Percentiles rank a stretch among this genome's conserved stretches.
These are phyloP conservation scores for Volucella bombylans DNA, from an alignment of 2,888 invertebrate species.

Conservation along the genomic window DNA sequence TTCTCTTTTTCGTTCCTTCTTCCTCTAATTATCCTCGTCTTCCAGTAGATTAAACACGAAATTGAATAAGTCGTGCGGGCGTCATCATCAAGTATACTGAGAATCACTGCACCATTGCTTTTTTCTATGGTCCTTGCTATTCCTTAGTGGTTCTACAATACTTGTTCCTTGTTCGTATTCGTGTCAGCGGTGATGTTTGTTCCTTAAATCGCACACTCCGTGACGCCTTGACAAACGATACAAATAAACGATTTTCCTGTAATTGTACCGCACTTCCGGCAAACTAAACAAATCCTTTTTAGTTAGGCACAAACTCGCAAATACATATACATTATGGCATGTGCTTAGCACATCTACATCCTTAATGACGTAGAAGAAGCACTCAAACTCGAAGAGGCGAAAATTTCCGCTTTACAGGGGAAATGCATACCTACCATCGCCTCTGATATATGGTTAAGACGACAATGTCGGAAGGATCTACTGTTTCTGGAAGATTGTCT, in stretches of 20 bases:
- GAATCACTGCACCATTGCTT: constrained; percentile 53
- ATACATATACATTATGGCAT: neutral
- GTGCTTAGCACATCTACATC: constrained; percentile 12
- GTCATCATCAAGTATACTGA: constrained; percentile 45
- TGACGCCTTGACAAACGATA: constrained; percentile 48
- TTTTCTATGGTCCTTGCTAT: neutral
- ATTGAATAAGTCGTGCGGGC: constrained; percentile 53
- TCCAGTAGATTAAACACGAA: constrained; percentile 64
- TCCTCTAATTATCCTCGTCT: constrained; percentile 58
- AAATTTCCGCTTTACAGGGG: constrained; percentile 34
- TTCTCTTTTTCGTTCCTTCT: constrained; percentile 9
- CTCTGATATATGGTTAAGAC: neutral
- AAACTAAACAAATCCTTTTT: constrained; percentile 53
- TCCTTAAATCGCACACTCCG: constrained; percentile 27
- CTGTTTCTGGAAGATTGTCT: constrained; percentile 12
- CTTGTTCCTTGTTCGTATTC: constrained; percentile 14
- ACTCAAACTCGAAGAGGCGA: neutral
- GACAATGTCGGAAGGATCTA: no score
- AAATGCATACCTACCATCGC: constrained; percentile 39
- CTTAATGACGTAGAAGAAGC: constrained; percentile 47
- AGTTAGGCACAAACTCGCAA: neutral
- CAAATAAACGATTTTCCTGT: constrained; percentile 51
- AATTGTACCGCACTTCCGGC: constrained; percentile 68
- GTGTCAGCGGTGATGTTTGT: neutral
- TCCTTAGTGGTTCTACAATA: no score